Conservation (phyloP, 2,113 vertebrate genomes). For the Peucedramus taeniatus region DNA sequence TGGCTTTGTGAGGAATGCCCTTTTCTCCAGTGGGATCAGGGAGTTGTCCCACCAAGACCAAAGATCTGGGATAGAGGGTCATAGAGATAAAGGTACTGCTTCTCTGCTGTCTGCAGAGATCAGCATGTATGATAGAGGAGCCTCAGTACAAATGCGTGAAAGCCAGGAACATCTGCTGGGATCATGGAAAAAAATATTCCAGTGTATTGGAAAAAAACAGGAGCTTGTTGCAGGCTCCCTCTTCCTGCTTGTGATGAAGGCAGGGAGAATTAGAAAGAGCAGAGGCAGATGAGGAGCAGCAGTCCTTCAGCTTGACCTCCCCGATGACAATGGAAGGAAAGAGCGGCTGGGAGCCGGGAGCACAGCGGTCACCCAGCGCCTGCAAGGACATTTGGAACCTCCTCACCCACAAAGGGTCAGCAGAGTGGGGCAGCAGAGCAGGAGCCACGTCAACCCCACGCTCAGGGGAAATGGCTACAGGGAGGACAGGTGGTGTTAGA, state of each 20-base stretch:
- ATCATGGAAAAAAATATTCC: background rate
- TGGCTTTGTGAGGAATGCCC: background rate
- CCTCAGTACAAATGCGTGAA: background rate
- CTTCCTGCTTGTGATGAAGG: constrained; percentile 12
- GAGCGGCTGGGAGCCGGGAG: background rate
- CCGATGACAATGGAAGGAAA: constrained; percentile 39
- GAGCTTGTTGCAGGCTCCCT: background rate
- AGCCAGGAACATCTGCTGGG: background rate
- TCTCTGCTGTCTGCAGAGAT: background rate
- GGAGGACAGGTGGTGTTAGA: background rate
- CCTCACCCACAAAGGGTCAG: background rate
- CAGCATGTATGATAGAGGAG: background rate
- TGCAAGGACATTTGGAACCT: background rate
- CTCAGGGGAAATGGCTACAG: background rate
- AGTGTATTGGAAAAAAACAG: background rate
- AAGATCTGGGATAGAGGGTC: background rate
- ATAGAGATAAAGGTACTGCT: background rate
- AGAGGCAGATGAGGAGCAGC: background rate
- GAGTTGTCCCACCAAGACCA: background rate
- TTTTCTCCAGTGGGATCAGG: background rate
- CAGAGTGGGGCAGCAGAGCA: background rate
- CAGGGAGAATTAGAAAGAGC: background rate
- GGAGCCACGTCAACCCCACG: rapidly evolving
- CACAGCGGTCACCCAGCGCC: background rate
- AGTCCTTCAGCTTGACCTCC: background rate